phyloP scores from a whole-genome alignment of 2,797 vertebrate species.

The Strix occidentalis region DNA sequence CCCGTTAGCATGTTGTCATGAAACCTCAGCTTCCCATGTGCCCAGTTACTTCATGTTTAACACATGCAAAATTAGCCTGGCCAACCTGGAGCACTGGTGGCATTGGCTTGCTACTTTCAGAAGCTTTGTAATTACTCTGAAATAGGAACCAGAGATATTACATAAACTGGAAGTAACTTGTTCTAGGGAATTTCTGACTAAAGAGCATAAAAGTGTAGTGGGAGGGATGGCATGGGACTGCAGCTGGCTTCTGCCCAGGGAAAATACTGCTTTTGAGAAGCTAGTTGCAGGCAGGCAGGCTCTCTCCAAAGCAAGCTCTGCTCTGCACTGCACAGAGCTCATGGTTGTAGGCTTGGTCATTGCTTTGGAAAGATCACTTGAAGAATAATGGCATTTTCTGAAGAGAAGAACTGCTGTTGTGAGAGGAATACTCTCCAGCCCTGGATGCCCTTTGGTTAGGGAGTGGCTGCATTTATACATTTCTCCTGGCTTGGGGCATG shows the following conservation, averaged over 20 bases:
- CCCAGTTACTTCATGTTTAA: background rate
- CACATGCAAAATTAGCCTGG: background rate
- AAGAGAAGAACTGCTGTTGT: background rate
- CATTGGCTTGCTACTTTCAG: background rate
- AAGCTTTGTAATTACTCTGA: background rate
- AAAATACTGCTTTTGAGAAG: background rate
- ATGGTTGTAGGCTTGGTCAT: rapidly evolving
- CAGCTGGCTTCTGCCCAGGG: background rate
- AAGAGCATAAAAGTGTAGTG: background rate
- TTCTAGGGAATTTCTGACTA: background rate
- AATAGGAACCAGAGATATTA: background rate
- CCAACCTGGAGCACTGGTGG: background rate
- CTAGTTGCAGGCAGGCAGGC: background rate
- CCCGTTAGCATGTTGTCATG: background rate
- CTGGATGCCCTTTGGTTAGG: slow-evolving; percentile 23
- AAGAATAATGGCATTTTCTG: background rate
- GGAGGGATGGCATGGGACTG: background rate
- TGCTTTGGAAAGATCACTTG: background rate
- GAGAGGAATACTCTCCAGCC: background rate
- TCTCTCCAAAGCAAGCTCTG: background rate
- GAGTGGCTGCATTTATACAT: slow-evolving; percentile 49
- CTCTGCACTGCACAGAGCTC: rapidly evolving
- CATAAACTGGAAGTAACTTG: background rate
- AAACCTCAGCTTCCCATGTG: background rate
- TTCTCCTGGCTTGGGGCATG: slow-evolving; percentile 43